Evolutionary conservation across 2,113 vertebrate species (phyloP).

Genomic region (Myodes glareolus): DNA sequence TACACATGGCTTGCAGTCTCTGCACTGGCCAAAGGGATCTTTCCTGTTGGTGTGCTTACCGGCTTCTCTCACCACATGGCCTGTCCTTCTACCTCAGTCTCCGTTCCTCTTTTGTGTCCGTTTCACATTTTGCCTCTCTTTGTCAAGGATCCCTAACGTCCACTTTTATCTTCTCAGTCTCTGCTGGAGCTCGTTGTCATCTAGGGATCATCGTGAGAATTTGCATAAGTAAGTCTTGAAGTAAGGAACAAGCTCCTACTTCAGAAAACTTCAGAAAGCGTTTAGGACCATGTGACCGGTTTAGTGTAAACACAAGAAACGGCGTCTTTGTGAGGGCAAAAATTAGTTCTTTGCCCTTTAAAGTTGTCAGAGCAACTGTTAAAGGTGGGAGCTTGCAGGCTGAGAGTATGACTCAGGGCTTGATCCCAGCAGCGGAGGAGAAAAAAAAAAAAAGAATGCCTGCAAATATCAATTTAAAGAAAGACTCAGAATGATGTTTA

Average conservation of each 20-base stretch:
- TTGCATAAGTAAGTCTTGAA: constrained; percentile 51
- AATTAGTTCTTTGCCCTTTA: constrained; percentile 47
- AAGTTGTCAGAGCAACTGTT: constrained; percentile 46
- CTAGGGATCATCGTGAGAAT: constrained; percentile 3
- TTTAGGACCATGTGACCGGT: constrained; percentile 45
- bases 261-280: constrained; percentile 13
- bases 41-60: background rate
- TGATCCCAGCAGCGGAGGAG: background rate
- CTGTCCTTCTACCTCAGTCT: background rate
- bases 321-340: constrained; percentile 53
- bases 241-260: constrained; percentile 34
- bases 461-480: constrained; percentile 8
- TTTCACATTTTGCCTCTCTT: background rate
- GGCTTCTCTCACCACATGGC: background rate
- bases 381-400: background rate
- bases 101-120: background rate
- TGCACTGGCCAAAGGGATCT: background rate
- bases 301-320: constrained; percentile 58
- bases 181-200: background rate
- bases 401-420: background rate
- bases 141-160: background rate
- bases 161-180: background rate
- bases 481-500: background rate
- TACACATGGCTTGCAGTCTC: background rate
- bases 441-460: background rate